These are phyloP conservation scores for Acanthis flammea DNA, from an alignment of 2,797 vertebrate species.

Conservation along the genomic window DNA sequence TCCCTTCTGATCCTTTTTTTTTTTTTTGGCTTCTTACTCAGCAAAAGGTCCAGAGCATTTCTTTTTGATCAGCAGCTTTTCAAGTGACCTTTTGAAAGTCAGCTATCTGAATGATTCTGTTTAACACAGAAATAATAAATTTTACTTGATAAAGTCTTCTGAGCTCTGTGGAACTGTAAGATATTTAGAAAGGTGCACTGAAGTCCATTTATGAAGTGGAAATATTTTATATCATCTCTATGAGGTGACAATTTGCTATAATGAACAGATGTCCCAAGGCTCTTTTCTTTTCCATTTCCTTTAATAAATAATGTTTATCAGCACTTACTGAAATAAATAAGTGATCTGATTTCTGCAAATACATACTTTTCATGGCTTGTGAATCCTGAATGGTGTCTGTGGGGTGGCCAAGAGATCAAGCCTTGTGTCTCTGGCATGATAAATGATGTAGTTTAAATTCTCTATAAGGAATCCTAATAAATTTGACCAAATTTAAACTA, in stretches of 20 bases:
- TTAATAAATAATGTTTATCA: neutral
- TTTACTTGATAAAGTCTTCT: neutral
- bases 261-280: neutral
- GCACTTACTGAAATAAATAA: neutral
- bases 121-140: neutral
- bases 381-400: neutral
- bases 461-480: neutral
- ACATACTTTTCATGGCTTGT: neutral
- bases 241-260: neutral
- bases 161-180: neutral
- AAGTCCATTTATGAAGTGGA: neutral
- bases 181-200: neutral
- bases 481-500: neutral
- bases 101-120: neutral
- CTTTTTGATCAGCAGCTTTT: neutral
- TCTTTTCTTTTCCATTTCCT: neutral
- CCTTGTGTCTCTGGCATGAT: neutral
- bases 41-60: neutral
- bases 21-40: neutral
- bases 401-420: neutral
- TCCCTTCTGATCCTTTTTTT: neutral
- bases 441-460: neutral
- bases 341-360: neutral
- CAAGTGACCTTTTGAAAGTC: neutral
- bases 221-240: neutral